These are phyloP conservation scores for Semotilus atromaculatus DNA, from an alignment of 2,797 vertebrate genomes.

Conservation along the genomic window DNA sequence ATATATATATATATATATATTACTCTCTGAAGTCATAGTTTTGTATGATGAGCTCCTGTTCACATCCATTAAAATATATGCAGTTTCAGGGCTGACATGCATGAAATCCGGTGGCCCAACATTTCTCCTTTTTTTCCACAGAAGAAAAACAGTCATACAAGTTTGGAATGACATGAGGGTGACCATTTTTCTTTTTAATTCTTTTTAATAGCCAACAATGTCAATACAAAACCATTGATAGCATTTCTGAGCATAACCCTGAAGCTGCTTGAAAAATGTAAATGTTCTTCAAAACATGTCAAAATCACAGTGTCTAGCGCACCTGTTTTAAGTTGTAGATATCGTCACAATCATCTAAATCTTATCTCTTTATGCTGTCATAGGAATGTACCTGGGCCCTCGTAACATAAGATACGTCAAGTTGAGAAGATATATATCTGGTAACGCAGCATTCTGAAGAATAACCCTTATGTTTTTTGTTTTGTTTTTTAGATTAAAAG, in stretches of 20 bases:
- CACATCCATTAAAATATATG: not conserved
- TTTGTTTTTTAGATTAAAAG: not conserved
- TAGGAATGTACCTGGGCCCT: too few relatives aligned
- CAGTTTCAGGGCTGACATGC: not conserved
- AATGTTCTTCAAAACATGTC: not conserved
- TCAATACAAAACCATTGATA: not conserved
- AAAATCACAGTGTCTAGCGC: too few relatives aligned
- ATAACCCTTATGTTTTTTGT: not conserved
- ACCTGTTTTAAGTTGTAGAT: not conserved
- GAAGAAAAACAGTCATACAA: not conserved
- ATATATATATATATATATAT: too few relatives aligned
- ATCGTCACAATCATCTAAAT: not conserved
- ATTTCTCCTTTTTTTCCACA: not conserved
- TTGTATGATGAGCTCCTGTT: not conserved
- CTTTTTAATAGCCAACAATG: not conserved
- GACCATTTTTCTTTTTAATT: not conserved
- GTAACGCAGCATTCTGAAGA: not conserved
- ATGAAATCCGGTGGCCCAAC: not conserved
- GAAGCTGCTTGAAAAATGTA: not conserved
- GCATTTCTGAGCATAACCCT: not conserved
- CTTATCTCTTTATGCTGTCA: not conserved
- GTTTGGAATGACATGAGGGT: not conserved
- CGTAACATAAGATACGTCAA: not conserved
- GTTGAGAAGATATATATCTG: slow-evolving; percentile 2
- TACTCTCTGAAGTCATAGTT: not conserved